These are phyloP conservation scores for Drosophila malerkotliana DNA, from an alignment of 1,140 invertebrate genomes.

Conservation along the genomic window DNA sequence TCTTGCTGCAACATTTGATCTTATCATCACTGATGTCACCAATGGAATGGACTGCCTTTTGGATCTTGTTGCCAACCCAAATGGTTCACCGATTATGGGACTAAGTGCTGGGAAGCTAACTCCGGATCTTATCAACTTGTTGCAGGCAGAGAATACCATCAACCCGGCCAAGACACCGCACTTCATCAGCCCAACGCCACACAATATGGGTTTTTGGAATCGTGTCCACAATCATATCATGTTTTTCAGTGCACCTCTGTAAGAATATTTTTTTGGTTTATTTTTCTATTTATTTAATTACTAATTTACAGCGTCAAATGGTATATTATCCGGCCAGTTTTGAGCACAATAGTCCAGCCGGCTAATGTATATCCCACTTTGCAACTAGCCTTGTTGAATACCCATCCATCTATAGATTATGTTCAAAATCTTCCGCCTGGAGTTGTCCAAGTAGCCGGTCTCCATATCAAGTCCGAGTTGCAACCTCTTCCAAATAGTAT, in stretches of 20 bases:
- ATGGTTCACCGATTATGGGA: conserved; percentile 50
- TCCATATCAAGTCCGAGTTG: conserved; percentile 81
- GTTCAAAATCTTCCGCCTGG: conserved; percentile 84
- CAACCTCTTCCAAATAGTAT: conserved; percentile 36
- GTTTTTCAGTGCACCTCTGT: conserved; percentile 48
- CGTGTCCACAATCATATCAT: conserved; percentile 70
- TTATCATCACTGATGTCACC: conserved; percentile 69
- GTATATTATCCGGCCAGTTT: conserved; percentile 10
- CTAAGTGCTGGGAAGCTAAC: conserved; percentile 63
- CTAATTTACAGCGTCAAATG: conserved; percentile 22
- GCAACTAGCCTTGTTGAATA: conserved; percentile 83
- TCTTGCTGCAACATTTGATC: conserved; percentile 27
- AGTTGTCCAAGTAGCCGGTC: conserved; percentile 85
- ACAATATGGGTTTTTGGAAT: conserved; percentile 62
- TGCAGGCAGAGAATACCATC: conserved; percentile 54
- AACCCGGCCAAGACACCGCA: conserved; percentile 56
- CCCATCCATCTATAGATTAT: conserved; percentile 83
- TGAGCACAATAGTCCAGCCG: neutral
- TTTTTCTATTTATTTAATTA: neutral
- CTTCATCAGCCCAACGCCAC: conserved; percentile 30
- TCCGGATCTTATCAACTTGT: conserved; percentile 24
- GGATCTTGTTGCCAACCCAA: neutral
- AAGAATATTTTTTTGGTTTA: conserved; percentile 23
- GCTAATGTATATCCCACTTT: conserved; percentile 23
- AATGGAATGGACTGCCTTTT: conserved; percentile 56